Evolutionary conservation across 2,888 invertebrate genomes (phyloP).

Genomic region (Brachyptera putata): DNA sequence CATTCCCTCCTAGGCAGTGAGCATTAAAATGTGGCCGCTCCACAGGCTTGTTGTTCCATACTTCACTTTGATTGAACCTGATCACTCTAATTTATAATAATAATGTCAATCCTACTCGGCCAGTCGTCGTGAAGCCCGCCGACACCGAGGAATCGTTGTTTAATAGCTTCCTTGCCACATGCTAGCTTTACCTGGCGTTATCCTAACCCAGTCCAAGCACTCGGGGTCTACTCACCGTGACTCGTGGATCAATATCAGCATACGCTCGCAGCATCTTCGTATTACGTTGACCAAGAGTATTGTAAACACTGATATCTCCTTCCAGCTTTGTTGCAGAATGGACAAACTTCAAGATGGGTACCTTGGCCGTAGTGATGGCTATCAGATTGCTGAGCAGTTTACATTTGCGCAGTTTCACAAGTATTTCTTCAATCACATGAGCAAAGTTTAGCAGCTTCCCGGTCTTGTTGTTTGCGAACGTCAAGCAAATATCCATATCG

Average conservation of each 20-base stretch:
- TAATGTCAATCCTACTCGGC: no score
- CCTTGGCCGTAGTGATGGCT: slow-evolving; percentile 54
- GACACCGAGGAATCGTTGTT: no score
- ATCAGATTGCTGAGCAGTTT: slow-evolving; percentile 43
- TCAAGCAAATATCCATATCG: slow-evolving; percentile 57
- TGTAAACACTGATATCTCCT: slow-evolving; percentile 58
- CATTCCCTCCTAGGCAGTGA: no score
- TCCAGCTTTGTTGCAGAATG: slow-evolving; percentile 45
- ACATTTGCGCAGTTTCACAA: slow-evolving; percentile 41
- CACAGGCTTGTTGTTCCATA: no score
- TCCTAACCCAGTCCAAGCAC: no score
- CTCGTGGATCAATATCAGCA: slow-evolving; percentile 49
- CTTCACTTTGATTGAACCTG: no score
- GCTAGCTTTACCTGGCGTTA: no score
- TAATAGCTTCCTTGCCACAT: no score
- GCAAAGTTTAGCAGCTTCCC: slow-evolving; percentile 39
- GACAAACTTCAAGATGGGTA: slow-evolving; percentile 57
- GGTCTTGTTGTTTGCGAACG: slow-evolving; percentile 44
- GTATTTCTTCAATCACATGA: slow-evolving; percentile 43
- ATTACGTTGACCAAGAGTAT: slow-evolving; percentile 53
- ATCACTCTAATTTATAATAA: no score
- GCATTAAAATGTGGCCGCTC: no score
- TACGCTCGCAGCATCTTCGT: slow-evolving; percentile 51
- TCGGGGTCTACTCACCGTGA: slow-evolving; percentile 42
- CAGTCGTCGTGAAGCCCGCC: no score